Conservation (phyloP, 2,888 invertebrate species). For the Arge pagana region DNA sequence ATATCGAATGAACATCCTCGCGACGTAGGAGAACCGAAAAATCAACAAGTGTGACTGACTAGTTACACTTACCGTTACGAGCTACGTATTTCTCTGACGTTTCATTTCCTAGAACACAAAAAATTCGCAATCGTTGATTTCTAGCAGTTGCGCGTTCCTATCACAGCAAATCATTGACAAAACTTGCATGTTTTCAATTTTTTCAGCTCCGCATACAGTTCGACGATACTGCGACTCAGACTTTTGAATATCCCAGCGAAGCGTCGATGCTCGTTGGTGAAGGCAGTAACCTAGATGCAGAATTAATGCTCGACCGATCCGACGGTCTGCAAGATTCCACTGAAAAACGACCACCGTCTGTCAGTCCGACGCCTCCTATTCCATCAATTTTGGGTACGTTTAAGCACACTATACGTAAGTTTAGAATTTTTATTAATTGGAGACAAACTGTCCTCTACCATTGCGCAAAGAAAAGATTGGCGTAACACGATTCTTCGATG, state of each 20-base stretch:
- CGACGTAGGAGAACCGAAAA: conserved; percentile 37
- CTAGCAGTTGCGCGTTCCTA: not conserved
- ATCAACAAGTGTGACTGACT: conserved; percentile 55
- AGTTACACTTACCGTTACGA: conserved; percentile 56
- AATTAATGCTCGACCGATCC: conserved; percentile 44
- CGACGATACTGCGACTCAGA: conserved; percentile 83
- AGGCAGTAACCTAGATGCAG: conserved; percentile 47
- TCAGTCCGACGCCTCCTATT: conserved; percentile 31
- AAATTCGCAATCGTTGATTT: conserved; percentile 12
- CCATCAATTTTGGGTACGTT: conserved; percentile 16
- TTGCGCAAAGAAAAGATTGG: no score
- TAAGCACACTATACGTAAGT: no score
- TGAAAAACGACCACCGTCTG: conserved; percentile 42
- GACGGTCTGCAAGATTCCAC: conserved; percentile 43
- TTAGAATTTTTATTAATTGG: no score
- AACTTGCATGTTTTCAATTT: conserved; percentile 43
- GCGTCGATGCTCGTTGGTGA: conserved; percentile 75
- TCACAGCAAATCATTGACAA: not conserved
- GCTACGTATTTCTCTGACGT: not conserved
- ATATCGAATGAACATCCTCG: no score
- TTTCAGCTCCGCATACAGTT: conserved; percentile 86
- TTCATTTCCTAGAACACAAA: not conserved
- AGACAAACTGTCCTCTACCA: no score
- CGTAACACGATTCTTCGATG: no score
- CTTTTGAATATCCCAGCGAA: conserved; percentile 94